Evolutionary conservation across 2,888 invertebrate genomes (phyloP).

Genomic region (Melieria crassipennis): DNA sequence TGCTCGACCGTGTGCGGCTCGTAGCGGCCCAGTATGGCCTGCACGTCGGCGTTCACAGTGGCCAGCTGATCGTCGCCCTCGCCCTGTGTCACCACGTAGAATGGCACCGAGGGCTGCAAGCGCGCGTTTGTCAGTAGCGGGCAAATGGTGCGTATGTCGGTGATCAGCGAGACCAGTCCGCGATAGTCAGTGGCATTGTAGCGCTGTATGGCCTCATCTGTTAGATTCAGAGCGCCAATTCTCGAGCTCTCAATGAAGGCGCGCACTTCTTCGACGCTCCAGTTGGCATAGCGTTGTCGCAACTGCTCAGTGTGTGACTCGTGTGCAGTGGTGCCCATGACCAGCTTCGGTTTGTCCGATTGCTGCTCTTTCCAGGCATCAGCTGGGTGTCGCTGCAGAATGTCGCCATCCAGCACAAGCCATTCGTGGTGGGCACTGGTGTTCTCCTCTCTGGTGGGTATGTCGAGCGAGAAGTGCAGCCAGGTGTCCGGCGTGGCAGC

Average conservation of each 20-base stretch:
- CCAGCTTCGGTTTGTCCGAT: conserved; percentile 67
- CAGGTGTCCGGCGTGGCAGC: conserved; percentile 78
- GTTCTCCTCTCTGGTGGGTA: conserved; percentile 69
- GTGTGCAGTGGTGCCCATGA: conserved; percentile 80
- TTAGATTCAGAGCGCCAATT: conserved; percentile 73
- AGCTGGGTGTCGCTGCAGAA: conserved; percentile 74
- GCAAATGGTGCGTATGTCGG: conserved; percentile 82
- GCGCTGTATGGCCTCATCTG: conserved; percentile 71
- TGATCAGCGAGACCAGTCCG: conserved; percentile 78
- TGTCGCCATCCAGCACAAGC: conserved; percentile 79
- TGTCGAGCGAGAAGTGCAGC: conserved; percentile 71
- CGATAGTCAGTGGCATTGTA: conserved; percentile 76
- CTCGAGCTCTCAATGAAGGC: conserved; percentile 69
- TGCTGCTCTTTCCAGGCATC: conserved; percentile 71
- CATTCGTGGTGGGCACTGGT: conserved; percentile 73
- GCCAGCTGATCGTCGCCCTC: conserved; percentile 67
- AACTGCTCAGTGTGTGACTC: conserved; percentile 74
- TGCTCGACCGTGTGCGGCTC: conserved; percentile 78
- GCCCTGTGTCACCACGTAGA: conserved; percentile 79
- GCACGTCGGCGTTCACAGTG: conserved; percentile 75
- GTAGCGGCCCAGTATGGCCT: conserved; percentile 82
- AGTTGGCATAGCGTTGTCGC: conserved; percentile 71
- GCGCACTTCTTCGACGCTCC: conserved; percentile 75
- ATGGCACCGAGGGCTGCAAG: conserved; percentile 72
- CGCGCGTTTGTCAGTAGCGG: conserved; percentile 77